Evolutionary conservation across 1,140 invertebrate species (phyloP), one percentile per base, ranked within the genome.

Genomic region (Aphaenogaster rudis): DNA sequence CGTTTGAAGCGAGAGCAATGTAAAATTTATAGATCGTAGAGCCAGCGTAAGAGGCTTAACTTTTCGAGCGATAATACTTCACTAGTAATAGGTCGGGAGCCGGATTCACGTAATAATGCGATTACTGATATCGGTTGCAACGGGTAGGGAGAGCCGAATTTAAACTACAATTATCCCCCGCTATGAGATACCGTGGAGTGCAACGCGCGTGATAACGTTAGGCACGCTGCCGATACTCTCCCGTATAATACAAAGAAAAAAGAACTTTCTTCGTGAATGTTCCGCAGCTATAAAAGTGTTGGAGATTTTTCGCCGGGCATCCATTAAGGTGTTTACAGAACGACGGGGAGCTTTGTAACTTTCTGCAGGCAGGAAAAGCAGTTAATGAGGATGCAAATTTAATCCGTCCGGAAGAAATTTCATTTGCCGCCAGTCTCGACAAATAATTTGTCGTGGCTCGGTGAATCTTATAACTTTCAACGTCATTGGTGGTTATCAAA

Each of bases 381-480:
- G 79, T 87, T 87, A 82, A 87, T 87, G 86, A 72, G 80, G 66
- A 87, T 84, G 80, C 69, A 84, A 84, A 84, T 84, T 84, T 84
- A 74, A 84, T 84, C 54, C 80, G 69, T 84, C 80, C 59, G 54
- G 80, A 84, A 84, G 80, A 84, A 84, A 84, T 76, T 84, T 84
- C 80, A 76, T 84, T 84, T 76, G 13, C 69, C 69, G 69, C 69
- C 80, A 74, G 80, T 84, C 80, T 84, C 80, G 69, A 84, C 80
- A 84, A 84, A 84, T 84, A 84, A 84, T 84, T 84, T 84, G 80
- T 84, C 80, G 80, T 76, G 54, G 80, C 80, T 84, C 69, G 54
- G 28, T 84, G 69, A 84, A 84, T 84, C 80, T 84, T 74, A 74
- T 74, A 84, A 84, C 80, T 84, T 76, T 76, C 54, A 84, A 64